Conservation (phyloP, 2,797 vertebrate species). For the Tragopan temminckii region DNA sequence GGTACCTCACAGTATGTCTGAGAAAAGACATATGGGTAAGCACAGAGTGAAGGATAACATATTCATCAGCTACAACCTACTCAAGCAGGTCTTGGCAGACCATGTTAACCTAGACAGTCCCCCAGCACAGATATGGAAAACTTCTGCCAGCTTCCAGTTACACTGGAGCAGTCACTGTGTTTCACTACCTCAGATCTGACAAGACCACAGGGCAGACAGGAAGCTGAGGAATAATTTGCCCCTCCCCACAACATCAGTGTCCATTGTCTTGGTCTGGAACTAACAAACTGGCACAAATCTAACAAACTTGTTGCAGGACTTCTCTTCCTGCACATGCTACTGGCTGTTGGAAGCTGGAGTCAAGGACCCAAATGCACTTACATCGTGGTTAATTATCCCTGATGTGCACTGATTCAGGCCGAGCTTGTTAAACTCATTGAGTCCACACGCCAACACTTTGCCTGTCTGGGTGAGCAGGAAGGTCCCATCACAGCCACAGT, state of each 20-base stretch:
- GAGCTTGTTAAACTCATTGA: slow-evolving; percentile 98
- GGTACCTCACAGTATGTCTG: slow-evolving; percentile 92
- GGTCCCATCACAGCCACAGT: slow-evolving; percentile 93
- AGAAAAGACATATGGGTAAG: slow-evolving; percentile 15
- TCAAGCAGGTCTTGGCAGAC: not conserved
- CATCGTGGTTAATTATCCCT: slow-evolving; percentile 94
- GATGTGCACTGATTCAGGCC: slow-evolving; percentile 95
- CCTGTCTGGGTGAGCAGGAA: slow-evolving; percentile 95
- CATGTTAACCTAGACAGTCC: not conserved
- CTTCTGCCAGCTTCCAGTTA: not conserved
- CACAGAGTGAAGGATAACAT: not conserved
- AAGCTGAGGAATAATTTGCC: not conserved
- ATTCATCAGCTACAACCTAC: not conserved
- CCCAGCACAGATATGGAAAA: not conserved
- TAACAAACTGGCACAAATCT: not conserved
- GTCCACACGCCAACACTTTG: slow-evolving; percentile 96
- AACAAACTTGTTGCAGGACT: not conserved
- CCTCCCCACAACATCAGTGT: not conserved
- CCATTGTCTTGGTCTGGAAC: not conserved
- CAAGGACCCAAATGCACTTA: slow-evolving; percentile 58
- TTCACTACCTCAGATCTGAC: not conserved
- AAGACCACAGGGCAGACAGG: not conserved
- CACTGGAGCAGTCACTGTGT: not conserved
- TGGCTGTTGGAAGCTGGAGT: not conserved
- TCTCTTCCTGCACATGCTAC: not conserved